Percentiles rank a stretch among this genome's conserved stretches.
These are phyloP conservation scores for Melieria picta DNA, from an alignment of 2,888 invertebrate genomes.

Conservation along the genomic window DNA sequence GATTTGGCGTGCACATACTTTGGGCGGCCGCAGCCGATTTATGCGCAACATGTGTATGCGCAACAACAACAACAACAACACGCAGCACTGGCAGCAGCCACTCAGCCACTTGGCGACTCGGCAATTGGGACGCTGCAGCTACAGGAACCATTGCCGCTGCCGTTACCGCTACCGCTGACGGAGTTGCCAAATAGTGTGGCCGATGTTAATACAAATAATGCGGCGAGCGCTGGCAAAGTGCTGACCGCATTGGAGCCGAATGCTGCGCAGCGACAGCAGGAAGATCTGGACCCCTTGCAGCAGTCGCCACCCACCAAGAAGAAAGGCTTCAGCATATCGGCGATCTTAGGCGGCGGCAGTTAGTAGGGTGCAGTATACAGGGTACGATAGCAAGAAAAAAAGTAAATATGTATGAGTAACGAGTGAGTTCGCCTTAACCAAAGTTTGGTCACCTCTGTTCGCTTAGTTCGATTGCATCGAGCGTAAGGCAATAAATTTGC, in stretches of 20 bases:
- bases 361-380: slow-evolving; percentile 42
- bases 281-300: slow-evolving; percentile 17
- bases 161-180: background rate
- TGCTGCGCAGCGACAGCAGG: slow-evolving; percentile 31
- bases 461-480: no score
- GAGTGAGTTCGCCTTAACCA: no score
- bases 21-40: slow-evolving; percentile 54
- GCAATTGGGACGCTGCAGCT: background rate
- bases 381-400: no score
- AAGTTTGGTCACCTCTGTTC: no score
- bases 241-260: slow-evolving; percentile 3
- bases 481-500: no score
- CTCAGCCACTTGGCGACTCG: slow-evolving; percentile 39
- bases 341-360: slow-evolving; percentile 62
- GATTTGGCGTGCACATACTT: slow-evolving; percentile 65
- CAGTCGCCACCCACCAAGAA: slow-evolving; percentile 49
- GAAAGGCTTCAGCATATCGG: slow-evolving; percentile 65
- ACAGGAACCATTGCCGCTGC: slow-evolving; percentile 14
- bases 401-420: no score
- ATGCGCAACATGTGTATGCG: slow-evolving; percentile 38
- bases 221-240: slow-evolving; percentile 6
- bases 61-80: slow-evolving; percentile 45
- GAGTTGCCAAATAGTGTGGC: background rate
- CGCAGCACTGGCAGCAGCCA: slow-evolving; percentile 37
- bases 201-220: slow-evolving; percentile 14